Base-by-base conservation (phyloP, 2,113 vertebrate genomes). In the Telmatochromis brachygnathus region DNA sequence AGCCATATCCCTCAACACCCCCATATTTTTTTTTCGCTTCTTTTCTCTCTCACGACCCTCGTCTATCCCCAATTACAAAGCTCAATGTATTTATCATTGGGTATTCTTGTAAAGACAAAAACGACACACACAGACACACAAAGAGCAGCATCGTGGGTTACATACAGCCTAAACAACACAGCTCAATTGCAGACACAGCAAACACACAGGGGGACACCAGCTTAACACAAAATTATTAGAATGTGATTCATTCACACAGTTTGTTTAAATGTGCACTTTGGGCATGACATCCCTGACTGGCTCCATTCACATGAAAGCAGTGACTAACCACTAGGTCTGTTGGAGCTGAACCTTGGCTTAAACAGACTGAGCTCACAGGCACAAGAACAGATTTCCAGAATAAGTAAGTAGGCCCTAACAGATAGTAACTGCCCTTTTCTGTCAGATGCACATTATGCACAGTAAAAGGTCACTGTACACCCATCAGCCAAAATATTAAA, bases 1-100 rank as follows among this genome's bases (percentile, higher is more conserved):
- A 95, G 93, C 91, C 94, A 93, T 95, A 94, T 95, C 93, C 91
- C 91, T 94, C 88, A 94, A 96, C 94, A 95, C 96, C 96, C 95
- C 94, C 94, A 94, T 94, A 94, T 93, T 94, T 95, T 89, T 89
- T 65, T 91, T 89, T 2, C 90, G 0, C 87, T 91, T 62, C 39
- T 84, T 88, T 83, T 90, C 88, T 86, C 89, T 90, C 90, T 89
- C 92, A 90, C 84, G 68, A 92, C 82, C 90, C 92, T 91, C 79
- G 80, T 91, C 79, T 81, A 93, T 91, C 89, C 92, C 94, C 93
- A 94, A 93, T 94, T 91, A 96, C 84, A 93, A 92, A 82, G 75
- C 91, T 80, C 45, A 58, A 80, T 88, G 86, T 94, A 91, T 93
- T 93, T 92, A 91, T 90, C 89, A 89, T 81, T 84, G 80, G 45